Evolutionary conservation across 2,113 vertebrate genomes (phyloP).

Genomic region (Tricholaema leucomelas): DNA sequence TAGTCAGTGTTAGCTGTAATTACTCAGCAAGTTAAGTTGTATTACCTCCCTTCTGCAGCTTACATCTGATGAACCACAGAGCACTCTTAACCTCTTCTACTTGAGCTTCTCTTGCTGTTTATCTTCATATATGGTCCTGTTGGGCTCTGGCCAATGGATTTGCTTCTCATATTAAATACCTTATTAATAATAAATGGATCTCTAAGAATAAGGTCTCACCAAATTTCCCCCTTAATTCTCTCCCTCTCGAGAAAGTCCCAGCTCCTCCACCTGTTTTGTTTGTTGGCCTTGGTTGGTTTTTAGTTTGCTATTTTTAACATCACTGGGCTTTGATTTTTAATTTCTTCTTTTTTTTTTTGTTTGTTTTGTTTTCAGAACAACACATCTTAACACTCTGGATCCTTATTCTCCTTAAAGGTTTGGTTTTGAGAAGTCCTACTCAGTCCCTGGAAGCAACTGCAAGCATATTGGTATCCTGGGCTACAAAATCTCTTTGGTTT

Average conservation of each 20-base stretch:
- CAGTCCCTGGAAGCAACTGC: constrained; percentile 5
- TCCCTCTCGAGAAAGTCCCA: not conserved
- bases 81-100: not conserved
- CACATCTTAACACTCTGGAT: not conserved
- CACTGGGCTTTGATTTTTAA: not conserved
- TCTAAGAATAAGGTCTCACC: not conserved
- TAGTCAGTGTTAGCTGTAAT: not conserved
- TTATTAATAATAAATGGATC: not conserved
- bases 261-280: not conserved
- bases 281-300: no score
- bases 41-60: not conserved
- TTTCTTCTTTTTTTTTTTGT: not conserved
- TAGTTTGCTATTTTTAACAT: not conserved
- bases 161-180: not conserved
- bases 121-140: not conserved
- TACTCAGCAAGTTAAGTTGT: not conserved
- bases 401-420: not conserved
- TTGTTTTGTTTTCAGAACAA: not conserved
- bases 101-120: not conserved
- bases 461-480: constrained; percentile 25
- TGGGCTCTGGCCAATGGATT: not conserved
- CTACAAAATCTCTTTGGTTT: constrained; percentile 48
- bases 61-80: not conserved
- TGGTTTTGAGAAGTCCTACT: constrained; percentile 24
- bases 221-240: not conserved